A percentile compares a stretch with the other conserved stretches of the same genome.
These are phyloP conservation scores for Silurus aristotelis DNA, from an alignment of 2,797 vertebrate species.

Conservation along the genomic window DNA sequence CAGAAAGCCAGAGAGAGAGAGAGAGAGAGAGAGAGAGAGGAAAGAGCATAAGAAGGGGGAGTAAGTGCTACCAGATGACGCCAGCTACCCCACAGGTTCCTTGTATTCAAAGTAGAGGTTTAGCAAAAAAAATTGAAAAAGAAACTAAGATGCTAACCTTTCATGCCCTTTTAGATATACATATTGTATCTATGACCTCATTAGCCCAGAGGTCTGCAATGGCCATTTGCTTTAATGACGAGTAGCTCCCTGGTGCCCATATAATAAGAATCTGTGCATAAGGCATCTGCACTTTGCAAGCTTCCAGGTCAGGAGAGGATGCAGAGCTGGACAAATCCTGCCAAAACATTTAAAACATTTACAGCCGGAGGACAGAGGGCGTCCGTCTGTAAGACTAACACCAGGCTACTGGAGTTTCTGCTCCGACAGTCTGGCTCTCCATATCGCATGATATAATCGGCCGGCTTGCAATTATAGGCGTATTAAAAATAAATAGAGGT, in stretches of 20 bases:
- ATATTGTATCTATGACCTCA: constrained; percentile 28
- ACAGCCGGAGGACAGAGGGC: constrained; percentile 31
- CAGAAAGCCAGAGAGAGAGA: constrained; percentile 47
- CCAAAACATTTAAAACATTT: constrained; percentile 55
- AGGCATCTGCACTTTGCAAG: constrained; percentile 24
- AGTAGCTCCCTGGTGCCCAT: constrained; percentile 8
- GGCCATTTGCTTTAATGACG: constrained; percentile 37
- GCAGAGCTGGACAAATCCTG: constrained; percentile 26
- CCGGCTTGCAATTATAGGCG: constrained; percentile 32
- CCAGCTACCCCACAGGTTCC: constrained; percentile 41
- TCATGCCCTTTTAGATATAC: constrained; percentile 41
- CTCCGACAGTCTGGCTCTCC: constrained; percentile 36
- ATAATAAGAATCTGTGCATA: constrained; percentile 26
- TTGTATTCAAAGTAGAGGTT: constrained; percentile 26
- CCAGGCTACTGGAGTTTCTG: constrained; percentile 39
- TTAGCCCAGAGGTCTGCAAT: constrained; percentile 32
- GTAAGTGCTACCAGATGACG: constrained; percentile 73
- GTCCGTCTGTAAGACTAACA: constrained; percentile 24
- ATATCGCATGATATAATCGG: not conserved
- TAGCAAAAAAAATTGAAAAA: not conserved
- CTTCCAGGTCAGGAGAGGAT: constrained; percentile 28
- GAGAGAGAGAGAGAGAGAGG: constrained; percentile 26
- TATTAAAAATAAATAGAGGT: not conserved
- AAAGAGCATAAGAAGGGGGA: constrained; percentile 25
- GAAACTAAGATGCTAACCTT: constrained; percentile 15